Evolutionary conservation across 2,888 invertebrate species (phyloP).

Genomic region (Pheosia tremula): DNA sequence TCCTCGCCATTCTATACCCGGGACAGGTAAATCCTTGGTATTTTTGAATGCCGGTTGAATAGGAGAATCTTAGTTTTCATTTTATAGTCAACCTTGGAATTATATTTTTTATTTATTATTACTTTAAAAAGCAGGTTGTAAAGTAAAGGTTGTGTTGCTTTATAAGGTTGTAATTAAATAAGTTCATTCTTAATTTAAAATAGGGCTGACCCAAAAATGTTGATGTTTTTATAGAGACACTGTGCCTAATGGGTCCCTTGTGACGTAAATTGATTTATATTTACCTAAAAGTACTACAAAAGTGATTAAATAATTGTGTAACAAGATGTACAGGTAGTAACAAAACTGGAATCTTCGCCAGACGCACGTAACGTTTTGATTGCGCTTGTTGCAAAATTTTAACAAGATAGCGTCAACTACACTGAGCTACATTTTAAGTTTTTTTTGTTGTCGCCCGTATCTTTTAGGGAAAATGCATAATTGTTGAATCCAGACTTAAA

Average conservation of each 20-base stretch:
- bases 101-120: too few relatives aligned
- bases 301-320: constrained; percentile 34
- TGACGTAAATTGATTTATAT: too few relatives aligned
- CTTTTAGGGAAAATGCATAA: constrained; percentile 22
- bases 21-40: constrained; percentile 36
- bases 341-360: constrained; percentile 51
- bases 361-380: constrained; percentile 60
- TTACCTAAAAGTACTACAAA: not conserved
- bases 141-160: too few relatives aligned
- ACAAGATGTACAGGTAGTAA: constrained; percentile 51
- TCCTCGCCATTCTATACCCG: constrained; percentile 26
- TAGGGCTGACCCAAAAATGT: too few relatives aligned
- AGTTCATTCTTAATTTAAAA: too few relatives aligned
- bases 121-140: too few relatives aligned
- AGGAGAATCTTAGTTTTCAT: too few relatives aligned
- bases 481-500: constrained; percentile 18
- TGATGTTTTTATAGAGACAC: too few relatives aligned
- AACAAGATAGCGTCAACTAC: constrained; percentile 50
- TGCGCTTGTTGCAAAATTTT: constrained; percentile 52
- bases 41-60: constrained; percentile 14
- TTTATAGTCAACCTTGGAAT: too few relatives aligned
- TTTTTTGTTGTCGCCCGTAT: constrained; percentile 29
- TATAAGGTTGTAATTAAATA: too few relatives aligned
- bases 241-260: too few relatives aligned
- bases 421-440: constrained; percentile 45